These are phyloP conservation scores for Drymodes brunneopygia DNA, from an alignment of 2,113 vertebrate genomes.

Conservation along the genomic window DNA sequence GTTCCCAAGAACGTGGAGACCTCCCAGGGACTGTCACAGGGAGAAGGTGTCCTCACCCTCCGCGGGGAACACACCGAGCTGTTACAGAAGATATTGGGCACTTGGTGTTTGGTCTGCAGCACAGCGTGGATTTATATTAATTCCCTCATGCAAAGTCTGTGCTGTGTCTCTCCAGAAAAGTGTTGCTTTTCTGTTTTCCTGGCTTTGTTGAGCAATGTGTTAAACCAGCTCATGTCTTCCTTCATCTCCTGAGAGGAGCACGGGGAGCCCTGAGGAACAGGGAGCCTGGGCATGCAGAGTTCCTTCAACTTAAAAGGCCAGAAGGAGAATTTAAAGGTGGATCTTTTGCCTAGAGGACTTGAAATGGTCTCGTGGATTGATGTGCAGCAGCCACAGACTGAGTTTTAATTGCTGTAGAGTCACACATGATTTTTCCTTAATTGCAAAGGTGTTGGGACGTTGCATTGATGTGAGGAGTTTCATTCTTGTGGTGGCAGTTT, in stretches of 20 bases:
- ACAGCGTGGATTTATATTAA: rapidly evolving
- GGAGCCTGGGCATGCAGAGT: not conserved
- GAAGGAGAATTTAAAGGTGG: not conserved
- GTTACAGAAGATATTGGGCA: rapidly evolving
- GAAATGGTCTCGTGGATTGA: not conserved
- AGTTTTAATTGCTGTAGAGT: not conserved
- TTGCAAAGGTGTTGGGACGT: not conserved
- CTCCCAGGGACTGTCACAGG: not conserved
- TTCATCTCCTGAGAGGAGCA: not conserved
- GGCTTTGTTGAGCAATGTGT: not conserved
- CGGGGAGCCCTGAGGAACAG: not conserved
- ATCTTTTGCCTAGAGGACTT: not conserved
- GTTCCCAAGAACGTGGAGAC: not conserved
- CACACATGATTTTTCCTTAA: not conserved
- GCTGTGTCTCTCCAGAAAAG: not conserved
- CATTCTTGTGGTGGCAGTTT: not conserved
- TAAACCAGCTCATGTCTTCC: not conserved
- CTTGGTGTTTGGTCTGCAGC: not conserved
- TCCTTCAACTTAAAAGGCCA: not conserved
- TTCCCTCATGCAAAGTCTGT: not conserved
- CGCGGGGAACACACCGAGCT: rapidly evolving
- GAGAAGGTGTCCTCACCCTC: not conserved
- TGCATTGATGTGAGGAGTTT: rapidly evolving
- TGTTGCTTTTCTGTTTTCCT: not conserved
- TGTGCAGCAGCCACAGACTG: not conserved